These are phyloP conservation scores for Cephus nigrinus DNA, from an alignment of 2,888 invertebrate genomes.

Conservation along the genomic window DNA sequence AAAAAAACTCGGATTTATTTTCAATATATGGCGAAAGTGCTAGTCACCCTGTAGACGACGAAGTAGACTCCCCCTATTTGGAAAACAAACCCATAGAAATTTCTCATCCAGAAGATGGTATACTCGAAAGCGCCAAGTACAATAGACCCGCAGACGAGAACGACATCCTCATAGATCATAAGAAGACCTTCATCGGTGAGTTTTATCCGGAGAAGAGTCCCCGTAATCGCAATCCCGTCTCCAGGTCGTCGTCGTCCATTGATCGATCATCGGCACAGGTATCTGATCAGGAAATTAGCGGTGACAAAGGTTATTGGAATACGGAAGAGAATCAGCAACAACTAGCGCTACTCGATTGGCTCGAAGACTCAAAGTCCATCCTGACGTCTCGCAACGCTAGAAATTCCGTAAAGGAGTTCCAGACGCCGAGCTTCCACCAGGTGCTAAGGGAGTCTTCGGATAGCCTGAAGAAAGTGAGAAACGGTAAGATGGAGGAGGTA, in stretches of 20 bases:
- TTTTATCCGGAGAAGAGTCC: constrained; percentile 41
- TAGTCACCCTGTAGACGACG: constrained; percentile 51
- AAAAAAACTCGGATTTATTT: constrained; percentile 66
- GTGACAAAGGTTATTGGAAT: background rate
- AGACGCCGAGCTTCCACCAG: too few species aligned
- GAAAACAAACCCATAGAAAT: constrained; percentile 56
- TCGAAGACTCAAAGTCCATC: too few species aligned
- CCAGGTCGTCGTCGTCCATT: constrained; percentile 23
- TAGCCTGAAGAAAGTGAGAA: too few species aligned
- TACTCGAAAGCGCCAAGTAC: background rate
- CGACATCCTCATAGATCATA: constrained; percentile 2
- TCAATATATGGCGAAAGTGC: constrained; percentile 56
- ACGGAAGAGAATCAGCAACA: background rate
- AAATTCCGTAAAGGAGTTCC: too few species aligned
- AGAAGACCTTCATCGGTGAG: constrained; percentile 42
- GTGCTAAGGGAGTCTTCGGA: too few species aligned
- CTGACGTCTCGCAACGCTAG: background rate
- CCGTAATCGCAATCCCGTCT: constrained; percentile 28
- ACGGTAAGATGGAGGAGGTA: background rate
- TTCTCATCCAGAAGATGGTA: background rate
- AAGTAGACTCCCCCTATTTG: constrained; percentile 60
- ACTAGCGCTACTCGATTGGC: too few species aligned
- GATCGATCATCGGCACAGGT: background rate
- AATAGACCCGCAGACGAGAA: background rate
- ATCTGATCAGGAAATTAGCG: background rate